These are phyloP conservation scores for Apodemia zela DNA, from an alignment of 2,888 invertebrate species.

Conservation along the genomic window DNA sequence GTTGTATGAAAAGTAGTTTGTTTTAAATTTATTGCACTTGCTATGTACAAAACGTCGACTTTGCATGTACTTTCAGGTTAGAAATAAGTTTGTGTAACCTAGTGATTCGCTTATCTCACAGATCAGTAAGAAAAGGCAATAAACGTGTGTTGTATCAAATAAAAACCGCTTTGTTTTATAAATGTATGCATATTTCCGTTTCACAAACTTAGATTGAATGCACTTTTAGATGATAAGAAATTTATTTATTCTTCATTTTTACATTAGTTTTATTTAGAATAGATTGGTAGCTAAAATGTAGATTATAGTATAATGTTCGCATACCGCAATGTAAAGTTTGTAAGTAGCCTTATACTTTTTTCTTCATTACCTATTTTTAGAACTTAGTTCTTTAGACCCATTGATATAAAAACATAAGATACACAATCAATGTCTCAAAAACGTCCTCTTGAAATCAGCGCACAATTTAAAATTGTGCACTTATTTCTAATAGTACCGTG, in stretches of 20 bases:
- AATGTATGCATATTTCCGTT: neutral
- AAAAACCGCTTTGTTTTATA: neutral
- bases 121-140: neutral
- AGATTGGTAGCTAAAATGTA: neutral
- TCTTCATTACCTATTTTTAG: conserved; percentile 14
- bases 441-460: too few relatives aligned
- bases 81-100: neutral
- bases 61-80: neutral
- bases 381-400: conserved; percentile 10
- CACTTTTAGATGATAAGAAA: neutral
- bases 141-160: neutral
- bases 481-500: too few relatives aligned
- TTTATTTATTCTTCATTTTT: neutral
- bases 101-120: neutral
- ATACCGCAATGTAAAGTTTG: conserved; percentile 23
- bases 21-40: neutral
- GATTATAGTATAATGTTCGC: neutral
- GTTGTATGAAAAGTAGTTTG: too few relatives aligned
- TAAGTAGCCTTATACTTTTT: neutral
- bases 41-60: neutral
- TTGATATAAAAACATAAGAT: too few relatives aligned
- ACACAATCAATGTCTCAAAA: too few relatives aligned
- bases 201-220: neutral
- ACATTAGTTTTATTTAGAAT: neutral
- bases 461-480: too few relatives aligned